These are phyloP conservation scores for Ichneumoninae sp. DNA, from an alignment of 2,888 invertebrate species.

Conservation along the genomic window DNA sequence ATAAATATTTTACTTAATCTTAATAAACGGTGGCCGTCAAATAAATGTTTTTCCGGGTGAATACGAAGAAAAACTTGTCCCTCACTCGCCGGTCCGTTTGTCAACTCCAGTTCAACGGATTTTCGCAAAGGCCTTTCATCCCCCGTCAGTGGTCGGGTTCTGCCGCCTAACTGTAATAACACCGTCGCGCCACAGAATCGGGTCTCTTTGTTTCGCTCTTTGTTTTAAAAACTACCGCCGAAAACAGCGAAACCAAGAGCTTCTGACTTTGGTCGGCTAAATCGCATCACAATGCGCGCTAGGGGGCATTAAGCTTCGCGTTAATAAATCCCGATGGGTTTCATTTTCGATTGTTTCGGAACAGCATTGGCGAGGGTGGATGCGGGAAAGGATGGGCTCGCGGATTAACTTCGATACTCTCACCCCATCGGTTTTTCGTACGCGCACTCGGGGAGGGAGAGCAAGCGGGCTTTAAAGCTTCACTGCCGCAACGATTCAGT, in stretches of 20 bases:
- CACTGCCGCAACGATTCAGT: constrained; percentile 24
- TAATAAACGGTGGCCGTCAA: too few relatives aligned
- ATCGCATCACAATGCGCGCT: constrained; percentile 15
- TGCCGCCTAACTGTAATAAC: constrained; percentile 23
- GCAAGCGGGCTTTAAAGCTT: constrained; percentile 28
- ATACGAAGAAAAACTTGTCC: not conserved
- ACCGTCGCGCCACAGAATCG: not conserved
- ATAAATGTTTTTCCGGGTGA: too few relatives aligned
- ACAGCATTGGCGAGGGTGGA: not conserved
- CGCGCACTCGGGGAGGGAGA: constrained; percentile 1
- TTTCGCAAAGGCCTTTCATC: constrained; percentile 12
- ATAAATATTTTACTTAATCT: too few relatives aligned
- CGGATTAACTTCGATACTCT: constrained; percentile 50
- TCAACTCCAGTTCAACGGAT: constrained; percentile 19
- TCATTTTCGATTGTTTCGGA: constrained; percentile 53
- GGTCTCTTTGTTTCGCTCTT: constrained; percentile 6
- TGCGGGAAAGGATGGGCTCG: not conserved
- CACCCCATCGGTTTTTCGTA: not conserved
- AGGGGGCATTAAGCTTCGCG: constrained; percentile 1
- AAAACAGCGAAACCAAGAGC: constrained; percentile 25
- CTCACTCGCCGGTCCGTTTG: not conserved
- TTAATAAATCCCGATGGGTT: constrained; percentile 45
- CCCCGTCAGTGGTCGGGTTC: not conserved
- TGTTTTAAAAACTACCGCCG: constrained; percentile 5
- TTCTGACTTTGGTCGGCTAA: constrained; percentile 32